phyloP scores from a whole-genome alignment of 2,888 invertebrate genomes.

The Protula sp. region DNA sequence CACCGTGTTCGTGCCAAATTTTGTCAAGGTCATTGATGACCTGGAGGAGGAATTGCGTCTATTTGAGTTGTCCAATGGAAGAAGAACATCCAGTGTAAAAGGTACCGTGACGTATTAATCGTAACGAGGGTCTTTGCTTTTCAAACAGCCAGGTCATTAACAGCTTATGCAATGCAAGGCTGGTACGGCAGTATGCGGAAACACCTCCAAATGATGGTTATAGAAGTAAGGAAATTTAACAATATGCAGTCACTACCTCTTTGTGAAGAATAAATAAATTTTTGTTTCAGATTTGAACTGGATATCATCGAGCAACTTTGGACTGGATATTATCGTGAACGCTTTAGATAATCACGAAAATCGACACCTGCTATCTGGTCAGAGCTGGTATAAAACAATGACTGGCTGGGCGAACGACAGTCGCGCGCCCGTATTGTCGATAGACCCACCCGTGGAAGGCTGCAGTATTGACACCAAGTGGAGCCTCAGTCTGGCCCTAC shows the following conservation, averaged over 20 bases:
- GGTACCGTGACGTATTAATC: too few species aligned
- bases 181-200: too few species aligned
- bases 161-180: too few species aligned
- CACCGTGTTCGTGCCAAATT: constrained; percentile 59
- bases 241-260: too few species aligned
- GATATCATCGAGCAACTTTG: too few species aligned
- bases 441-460: constrained; percentile 71
- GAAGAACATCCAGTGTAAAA: constrained; percentile 26
- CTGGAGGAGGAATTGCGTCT: constrained; percentile 64
- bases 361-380: constrained; percentile 13
- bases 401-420: constrained; percentile 68
- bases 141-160: too few species aligned
- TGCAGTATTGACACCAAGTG: constrained; percentile 59
- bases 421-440: constrained; percentile 68
- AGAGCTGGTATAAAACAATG: constrained; percentile 57
- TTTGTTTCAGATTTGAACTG: too few species aligned
- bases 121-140: too few species aligned
- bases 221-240: too few species aligned
- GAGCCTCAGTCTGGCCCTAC: constrained; percentile 68
- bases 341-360: constrained; percentile 43
- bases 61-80: constrained; percentile 59
- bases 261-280: too few species aligned
- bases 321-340: constrained; percentile 9
- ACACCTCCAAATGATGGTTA: too few species aligned
- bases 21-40: constrained; percentile 28